Evolutionary conservation across 2,888 invertebrate genomes (phyloP).

Genomic region (Plagodis dolabraria): DNA sequence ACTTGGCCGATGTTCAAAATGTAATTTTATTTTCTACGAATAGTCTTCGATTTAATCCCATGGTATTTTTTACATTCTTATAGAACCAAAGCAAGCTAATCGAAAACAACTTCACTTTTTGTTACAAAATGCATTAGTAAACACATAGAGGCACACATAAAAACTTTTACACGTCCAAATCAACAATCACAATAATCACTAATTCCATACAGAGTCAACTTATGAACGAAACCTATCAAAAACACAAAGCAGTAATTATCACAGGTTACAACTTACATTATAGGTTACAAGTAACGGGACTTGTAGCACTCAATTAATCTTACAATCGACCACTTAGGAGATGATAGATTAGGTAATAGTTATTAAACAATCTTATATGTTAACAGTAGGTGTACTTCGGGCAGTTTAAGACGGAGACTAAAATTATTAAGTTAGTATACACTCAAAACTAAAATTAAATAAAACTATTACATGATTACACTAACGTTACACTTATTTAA

Average conservation of each 20-base stretch:
- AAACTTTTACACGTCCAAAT: constrained; percentile 8
- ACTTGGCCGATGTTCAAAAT: too few species aligned
- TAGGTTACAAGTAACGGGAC: constrained; percentile 23
- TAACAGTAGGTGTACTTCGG: constrained; percentile 10
- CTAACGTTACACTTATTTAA: too few species aligned
- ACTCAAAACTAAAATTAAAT: too few species aligned
- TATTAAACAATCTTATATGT: constrained; percentile 3
- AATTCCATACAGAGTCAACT: constrained; percentile 6
- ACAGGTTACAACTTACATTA: constrained; percentile 30
- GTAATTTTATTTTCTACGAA: too few species aligned
- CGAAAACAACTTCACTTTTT: too few species aligned
- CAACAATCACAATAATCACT: constrained; percentile 21
- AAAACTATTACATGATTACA: too few species aligned
- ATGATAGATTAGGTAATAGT: constrained; percentile 29
- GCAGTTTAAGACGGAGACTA: neutral
- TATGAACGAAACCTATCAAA: constrained; percentile 17
- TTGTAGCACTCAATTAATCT: constrained; percentile 48
- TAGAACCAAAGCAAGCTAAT: too few species aligned
- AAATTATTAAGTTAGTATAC: too few species aligned
- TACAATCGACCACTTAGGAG: constrained; percentile 55
- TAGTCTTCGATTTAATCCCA: too few species aligned
- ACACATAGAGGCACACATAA: neutral
- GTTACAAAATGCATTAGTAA: neutral
- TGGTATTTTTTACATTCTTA: too few species aligned
- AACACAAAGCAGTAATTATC: constrained; percentile 38